phyloP scores from a whole-genome alignment of 2,797 vertebrate species.

The Buphagus erythrorhynchus region DNA sequence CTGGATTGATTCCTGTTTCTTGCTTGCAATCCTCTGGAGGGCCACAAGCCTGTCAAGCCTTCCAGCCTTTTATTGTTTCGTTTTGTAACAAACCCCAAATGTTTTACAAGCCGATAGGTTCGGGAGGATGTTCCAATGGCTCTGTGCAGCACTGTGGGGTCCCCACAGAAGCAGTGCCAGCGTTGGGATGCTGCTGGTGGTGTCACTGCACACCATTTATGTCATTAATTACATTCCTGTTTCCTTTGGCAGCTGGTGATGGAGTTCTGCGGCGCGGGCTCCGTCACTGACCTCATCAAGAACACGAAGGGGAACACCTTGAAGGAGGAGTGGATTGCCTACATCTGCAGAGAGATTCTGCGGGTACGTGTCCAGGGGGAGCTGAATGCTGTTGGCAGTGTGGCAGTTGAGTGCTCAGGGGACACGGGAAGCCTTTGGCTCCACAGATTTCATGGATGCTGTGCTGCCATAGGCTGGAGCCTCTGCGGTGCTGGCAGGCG shows the following conservation, averaged over 20 bases:
- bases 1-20: neutral
- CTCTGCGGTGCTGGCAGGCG: neutral
- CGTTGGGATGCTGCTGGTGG: neutral
- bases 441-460: neutral
- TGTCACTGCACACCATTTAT: neutral
- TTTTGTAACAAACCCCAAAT: neutral
- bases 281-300: slow-evolving; percentile 96
- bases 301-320: slow-evolving; percentile 97
- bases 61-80: neutral
- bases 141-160: neutral
- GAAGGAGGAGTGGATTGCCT: slow-evolving; percentile 98
- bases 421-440: neutral
- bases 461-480: neutral
- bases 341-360: slow-evolving; percentile 96
- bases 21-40: neutral
- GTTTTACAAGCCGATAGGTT: neutral
- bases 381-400: neutral
- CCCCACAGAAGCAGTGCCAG: neutral
- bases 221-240: neutral
- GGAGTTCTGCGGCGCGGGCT: slow-evolving; percentile 97
- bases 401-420: neutral
- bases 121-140: neutral
- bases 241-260: slow-evolving; percentile 89
- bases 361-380: slow-evolving; percentile 81
- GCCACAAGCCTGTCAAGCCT: neutral